Base-by-base conservation (phyloP, 1,140 invertebrate species). In the Zaprionus capensis region DNA sequence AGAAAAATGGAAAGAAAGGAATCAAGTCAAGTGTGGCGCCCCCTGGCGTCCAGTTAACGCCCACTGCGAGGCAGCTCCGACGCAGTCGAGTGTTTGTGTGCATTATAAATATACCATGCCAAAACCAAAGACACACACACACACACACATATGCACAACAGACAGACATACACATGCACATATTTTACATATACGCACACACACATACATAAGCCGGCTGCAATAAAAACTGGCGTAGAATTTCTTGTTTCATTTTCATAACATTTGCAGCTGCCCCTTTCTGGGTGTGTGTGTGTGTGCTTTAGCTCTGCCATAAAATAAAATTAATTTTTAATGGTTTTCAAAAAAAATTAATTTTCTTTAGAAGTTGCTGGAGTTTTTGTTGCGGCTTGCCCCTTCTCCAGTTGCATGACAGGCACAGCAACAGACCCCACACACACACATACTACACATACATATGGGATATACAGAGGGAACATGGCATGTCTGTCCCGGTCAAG, bases 241-340 rank as follows among this genome's bases (percentile, higher is more conserved):
- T 73, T 77, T 68, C 70, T 53, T 73, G 70, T 75, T 75, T 78
- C 70, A 68, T 69, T 63, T 68, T 80, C 75, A 80, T 80, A 82
- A 80, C 66, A 78, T 88, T 78, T 63, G 24, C 68, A 71, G 56
- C 64, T 77, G 58, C 81, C 58, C 72, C 70, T 72, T 53, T 67
- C 28, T 51, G 20, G 55, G 26, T 62, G 20, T 58, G 34, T 55
- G 38, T 68, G 49, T 74, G 41, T 49, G 56, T 69, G 56, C 14
- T 31, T 63, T 59, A 15, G 49, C 31, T 67, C 56, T 67, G 72
- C 78, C 75, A 81, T 81, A 81, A 90, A 90, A 88, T 76, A 88
- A 81, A 88, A 88, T 88, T 79, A 88, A 88, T 88, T 90, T 88
- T 90, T 90, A 83, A 88, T 90, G 85, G 81, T 90, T 88, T 90